Base-by-base conservation (phyloP, 2,113 vertebrate species). In the Setophaga petechia region DNA sequence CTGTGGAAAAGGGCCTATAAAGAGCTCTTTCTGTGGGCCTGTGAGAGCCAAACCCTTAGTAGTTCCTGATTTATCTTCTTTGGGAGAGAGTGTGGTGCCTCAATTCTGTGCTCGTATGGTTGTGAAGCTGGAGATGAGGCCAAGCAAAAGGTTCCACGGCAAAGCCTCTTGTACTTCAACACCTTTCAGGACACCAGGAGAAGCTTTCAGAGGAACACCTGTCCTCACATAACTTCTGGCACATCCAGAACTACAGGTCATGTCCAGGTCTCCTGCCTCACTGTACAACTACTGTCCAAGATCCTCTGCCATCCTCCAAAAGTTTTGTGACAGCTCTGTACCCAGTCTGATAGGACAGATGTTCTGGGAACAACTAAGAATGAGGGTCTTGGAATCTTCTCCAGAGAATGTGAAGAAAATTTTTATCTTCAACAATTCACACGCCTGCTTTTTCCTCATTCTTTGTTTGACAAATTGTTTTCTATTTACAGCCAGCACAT, bases 391-490 rank as follows among this genome's bases (percentile, higher is more conserved):
- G 61, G 79, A 94, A 75, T 81, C 54, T 94, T 89, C 77, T 92
- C 49, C 17, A 6, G 49, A 92, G 61, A 85, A 90, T 0, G 37
- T 54, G 73, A 90, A 95, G 92, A 65, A 95, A 96, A 86, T 84
- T 49, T 88, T 95, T 92, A 51, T 96, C 59, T 84, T 81, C 55
- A 68, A 18, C 86, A 58, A 84, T 67, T 89, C 62, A 57, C 75
- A 49, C 57, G 92, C 31, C 44, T 90, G 28, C 76, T 71, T 95
- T 94, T 93, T 90, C 85, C 83, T 96, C 80, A 47, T 93, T 95
- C 93, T 96, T 95, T 94, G 62, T 90, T 89, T 94, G 94, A 92
- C 88, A 96, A 96, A 96, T 95, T 75, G 47, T 96, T 97, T 96
- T 90, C 95, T 97, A 96, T 96, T 97, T 97, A 90, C 94, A 87